phyloP scores from a whole-genome alignment of 2,888 invertebrate genomes.

The Phyllotreta striolata region DNA sequence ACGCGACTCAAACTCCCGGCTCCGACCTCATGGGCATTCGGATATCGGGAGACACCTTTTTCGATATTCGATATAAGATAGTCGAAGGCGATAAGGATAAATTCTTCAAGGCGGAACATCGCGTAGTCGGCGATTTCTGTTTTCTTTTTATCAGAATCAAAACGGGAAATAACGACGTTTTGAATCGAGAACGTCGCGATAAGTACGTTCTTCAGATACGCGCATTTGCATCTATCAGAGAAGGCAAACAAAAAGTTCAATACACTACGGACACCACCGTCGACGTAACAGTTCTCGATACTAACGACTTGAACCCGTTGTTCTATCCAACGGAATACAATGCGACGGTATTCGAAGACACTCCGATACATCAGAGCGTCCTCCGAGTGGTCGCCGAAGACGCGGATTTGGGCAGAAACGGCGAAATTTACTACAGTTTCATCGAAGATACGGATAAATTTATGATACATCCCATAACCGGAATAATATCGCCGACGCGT shows the following conservation, averaged over 20 bases:
- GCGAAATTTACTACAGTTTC: conserved; percentile 96
- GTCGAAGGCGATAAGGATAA: conserved; percentile 86
- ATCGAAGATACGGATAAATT: conserved; percentile 83
- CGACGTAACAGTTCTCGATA: conserved; percentile 78
- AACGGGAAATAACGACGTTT: conserved; percentile 84
- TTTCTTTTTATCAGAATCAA: conserved; percentile 90
- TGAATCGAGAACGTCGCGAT: conserved; percentile 92
- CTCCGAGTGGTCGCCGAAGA: conserved; percentile 88
- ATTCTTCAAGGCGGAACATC: conserved; percentile 92
- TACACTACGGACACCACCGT: conserved; percentile 79
- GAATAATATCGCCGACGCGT: conserved; percentile 84
- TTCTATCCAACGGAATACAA: conserved; percentile 92
- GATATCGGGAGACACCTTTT: conserved; percentile 58
- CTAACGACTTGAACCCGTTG: conserved; percentile 91
- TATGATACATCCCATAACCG: conserved; percentile 89
- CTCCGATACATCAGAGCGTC: conserved; percentile 83
- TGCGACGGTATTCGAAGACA: conserved; percentile 87
- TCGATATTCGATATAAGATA: conserved; percentile 84
- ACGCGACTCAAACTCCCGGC: conserved; percentile 73
- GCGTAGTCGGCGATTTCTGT: conserved; percentile 91
- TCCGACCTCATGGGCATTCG: conserved; percentile 84
- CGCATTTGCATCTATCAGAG: conserved; percentile 70
- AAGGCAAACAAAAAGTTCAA: conserved; percentile 66
- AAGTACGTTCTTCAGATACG: conserved; percentile 81
- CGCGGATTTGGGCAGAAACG: conserved; percentile 94